Evolutionary conservation across 2,888 invertebrate species (phyloP), one percentile per base, ranked within the genome.

Genomic region (Dasysyrphus albostriatus): DNA sequence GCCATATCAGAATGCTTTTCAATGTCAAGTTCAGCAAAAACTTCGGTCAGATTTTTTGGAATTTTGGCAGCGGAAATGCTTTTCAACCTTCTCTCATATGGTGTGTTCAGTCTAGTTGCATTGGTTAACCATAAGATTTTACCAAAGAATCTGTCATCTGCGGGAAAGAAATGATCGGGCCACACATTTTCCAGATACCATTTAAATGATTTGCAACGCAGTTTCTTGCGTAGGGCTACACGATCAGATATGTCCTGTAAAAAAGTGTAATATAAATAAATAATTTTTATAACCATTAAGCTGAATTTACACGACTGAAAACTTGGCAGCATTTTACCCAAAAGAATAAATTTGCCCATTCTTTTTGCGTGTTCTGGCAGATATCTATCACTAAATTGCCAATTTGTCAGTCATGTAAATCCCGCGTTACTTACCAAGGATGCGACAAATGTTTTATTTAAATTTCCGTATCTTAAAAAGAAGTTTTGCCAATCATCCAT

Each of bases 401-500:
- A 24, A 3, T 24, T 24, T 2, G 3, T 2, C 24, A 24, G 1
- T 24, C 24, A 3, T 24, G 24, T 24, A 24, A 24, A 1, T 24
- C 2, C 24, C 1, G 3, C 24, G 3, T 24, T 24, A 24, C 24
- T 1, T 67, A 78, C 83, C 44, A 88, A n/a, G n/a, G 74, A 47
- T 0, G 49, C 70, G 92, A 91, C 0, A 2, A 90, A 88, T 0
- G 88, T 88, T 5, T 90, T 73, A 14, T 92, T 95, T 49, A 95
- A 94, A 88, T 94, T 95, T 90, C 97, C 98, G 89, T 97, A 96
- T 91, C 96, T 97, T 91, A 98, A 97, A 90, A 96, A 97, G 92
- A 98, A 98, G 87, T 97, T 96, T 12, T 97, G 96, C 97, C 98
- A 99, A 75, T 99, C 97, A 91, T 99, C 99, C 97, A 99, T 97